Evolutionary conservation across 2,888 invertebrate genomes (phyloP).

Genomic region (Oscheius onirici): DNA sequence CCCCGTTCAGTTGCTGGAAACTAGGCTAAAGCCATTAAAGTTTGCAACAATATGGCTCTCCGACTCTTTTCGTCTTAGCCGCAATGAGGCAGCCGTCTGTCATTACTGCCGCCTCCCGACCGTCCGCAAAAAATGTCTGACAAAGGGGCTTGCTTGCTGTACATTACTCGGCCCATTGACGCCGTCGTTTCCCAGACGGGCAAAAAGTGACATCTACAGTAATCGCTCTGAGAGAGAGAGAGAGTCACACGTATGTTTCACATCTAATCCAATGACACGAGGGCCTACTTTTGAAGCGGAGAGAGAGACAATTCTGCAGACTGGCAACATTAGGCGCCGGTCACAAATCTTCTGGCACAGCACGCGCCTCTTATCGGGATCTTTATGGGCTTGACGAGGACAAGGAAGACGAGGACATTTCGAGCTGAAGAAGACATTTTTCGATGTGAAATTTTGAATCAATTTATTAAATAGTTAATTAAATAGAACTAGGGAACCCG

Average conservation of each 20-base stretch:
- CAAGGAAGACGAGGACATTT: neutral
- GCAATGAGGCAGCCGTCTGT: conserved; percentile 19
- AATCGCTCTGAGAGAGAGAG: too few species aligned
- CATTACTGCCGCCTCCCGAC: conserved; percentile 14
- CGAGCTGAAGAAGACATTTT: too few species aligned
- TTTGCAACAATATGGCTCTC: too few species aligned
- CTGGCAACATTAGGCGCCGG: conserved; percentile 14
- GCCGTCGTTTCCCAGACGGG: neutral
- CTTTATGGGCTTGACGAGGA: too few species aligned
- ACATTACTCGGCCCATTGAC: conserved; percentile 25
- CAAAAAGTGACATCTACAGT: conserved; percentile 1
- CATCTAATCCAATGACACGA: too few species aligned
- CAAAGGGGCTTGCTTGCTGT: conserved; percentile 17
- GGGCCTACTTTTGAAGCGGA: too few species aligned
- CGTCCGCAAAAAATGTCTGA: conserved; percentile 18
- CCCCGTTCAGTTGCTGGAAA: neutral
- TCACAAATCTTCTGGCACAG: conserved; percentile 24
- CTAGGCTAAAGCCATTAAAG: too few species aligned
- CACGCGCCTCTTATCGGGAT: conserved; percentile 13
- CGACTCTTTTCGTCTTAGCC: too few species aligned
- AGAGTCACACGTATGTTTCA: too few species aligned
- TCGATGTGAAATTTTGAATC: neutral
- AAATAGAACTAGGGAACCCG: neutral
- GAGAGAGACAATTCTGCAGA: neutral
- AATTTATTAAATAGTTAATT: conserved; percentile 2